Evolutionary conservation across 2,888 invertebrate genomes (phyloP).

Genomic region (Drosophila meridiana): DNA sequence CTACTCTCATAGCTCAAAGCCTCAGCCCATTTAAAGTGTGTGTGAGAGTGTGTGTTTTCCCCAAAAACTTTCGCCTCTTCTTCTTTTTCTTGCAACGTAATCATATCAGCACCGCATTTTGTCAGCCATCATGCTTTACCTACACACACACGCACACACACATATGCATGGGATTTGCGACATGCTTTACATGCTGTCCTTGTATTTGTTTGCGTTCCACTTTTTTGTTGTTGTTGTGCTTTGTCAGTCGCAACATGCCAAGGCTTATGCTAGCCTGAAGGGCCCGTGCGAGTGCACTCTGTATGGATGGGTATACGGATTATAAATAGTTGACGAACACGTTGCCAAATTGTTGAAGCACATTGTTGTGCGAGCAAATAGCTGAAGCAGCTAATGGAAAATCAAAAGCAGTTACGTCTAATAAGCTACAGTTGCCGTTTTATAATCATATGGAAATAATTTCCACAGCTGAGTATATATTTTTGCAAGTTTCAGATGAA

Average conservation of each 20-base stretch:
- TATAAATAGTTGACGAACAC: constrained; percentile 28
- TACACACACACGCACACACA: constrained; percentile 8
- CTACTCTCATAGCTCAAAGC: constrained; percentile 18
- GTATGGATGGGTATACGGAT: neutral
- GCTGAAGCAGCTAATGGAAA: neutral
- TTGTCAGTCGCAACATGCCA: constrained; percentile 23
- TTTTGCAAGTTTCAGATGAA: neutral
- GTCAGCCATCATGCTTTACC: constrained; percentile 38
- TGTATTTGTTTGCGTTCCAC: constrained; percentile 32
- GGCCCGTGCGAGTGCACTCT: constrained; percentile 18
- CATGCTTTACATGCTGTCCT: constrained; percentile 25
- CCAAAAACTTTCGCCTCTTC: constrained; percentile 1
- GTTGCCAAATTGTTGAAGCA: constrained; percentile 20
- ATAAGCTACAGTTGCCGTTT: neutral
- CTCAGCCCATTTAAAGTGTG: constrained; percentile 35
- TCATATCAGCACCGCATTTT: constrained; percentile 68
- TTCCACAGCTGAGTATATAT: neutral
- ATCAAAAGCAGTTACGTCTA: neutral
- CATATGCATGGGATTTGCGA: constrained; percentile 9
- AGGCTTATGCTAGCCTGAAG: constrained; percentile 23
- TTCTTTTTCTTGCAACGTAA: constrained; percentile 43
- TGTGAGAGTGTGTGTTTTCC: neutral
- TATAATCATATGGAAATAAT: neutral
- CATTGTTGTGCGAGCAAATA: neutral
- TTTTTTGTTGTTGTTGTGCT: constrained; percentile 17